A percentile compares a stretch with the other conserved stretches of the same genome.
phyloP scores from a whole-genome alignment of 2,797 vertebrate genomes.

The Clarias laeviceps region DNA sequence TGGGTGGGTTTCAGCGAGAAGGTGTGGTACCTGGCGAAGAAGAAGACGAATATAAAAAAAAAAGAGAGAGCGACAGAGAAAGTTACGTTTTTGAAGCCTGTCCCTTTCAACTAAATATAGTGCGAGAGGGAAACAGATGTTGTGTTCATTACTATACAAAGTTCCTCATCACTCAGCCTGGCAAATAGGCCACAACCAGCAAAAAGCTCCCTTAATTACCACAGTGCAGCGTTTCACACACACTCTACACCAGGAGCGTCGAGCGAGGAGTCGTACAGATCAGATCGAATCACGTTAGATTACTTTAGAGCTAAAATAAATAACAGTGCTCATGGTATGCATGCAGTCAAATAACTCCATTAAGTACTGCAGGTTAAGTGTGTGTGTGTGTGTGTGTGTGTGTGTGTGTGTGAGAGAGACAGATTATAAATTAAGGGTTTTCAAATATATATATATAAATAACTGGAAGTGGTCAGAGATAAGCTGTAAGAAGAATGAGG shows the following conservation, averaged over 20 bases:
- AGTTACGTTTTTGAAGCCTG: constrained; percentile 10
- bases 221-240: not conserved
- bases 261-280: not conserved
- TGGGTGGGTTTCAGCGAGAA: constrained; percentile 48
- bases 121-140: not conserved
- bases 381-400: too few species aligned
- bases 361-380: constrained; percentile 62
- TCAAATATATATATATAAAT: not conserved
- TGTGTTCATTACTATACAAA: constrained; percentile 1
- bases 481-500: constrained; percentile 25
- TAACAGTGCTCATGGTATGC: not conserved
- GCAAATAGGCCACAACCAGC: constrained; percentile 11
- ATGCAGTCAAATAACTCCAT: constrained; percentile 68
- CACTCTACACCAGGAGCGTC: not conserved
- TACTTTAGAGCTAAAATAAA: not conserved
- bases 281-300: not conserved
- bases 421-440: constrained; percentile 56
- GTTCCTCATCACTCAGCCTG: not conserved
- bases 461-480: not conserved
- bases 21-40: constrained; percentile 32
- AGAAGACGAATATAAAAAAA: not conserved
- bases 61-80: not conserved
- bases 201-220: not conserved
- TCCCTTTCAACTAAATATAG: constrained; percentile 13
- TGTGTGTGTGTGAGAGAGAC: constrained; percentile 14